Percentiles rank a stretch among this genome's conserved stretches.
Conservation (phyloP, 1,140 invertebrate species). For the Solenopsis fugax region DNA sequence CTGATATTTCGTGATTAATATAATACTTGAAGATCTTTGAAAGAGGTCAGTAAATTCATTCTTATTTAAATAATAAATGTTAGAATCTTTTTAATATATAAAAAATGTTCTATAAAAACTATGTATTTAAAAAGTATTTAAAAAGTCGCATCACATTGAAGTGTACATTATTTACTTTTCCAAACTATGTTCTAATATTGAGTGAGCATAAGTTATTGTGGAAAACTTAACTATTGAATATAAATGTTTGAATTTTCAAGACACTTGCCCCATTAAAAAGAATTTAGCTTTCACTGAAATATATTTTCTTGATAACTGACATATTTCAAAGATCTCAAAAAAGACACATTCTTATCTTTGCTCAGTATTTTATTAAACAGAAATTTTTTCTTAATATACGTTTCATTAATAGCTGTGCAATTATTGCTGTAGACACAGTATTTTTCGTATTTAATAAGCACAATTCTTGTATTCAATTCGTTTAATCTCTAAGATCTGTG, state of each 20-base stretch:
- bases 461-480: background rate
- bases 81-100: background rate
- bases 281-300: background rate
- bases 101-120: no score
- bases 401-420: constrained; percentile 25
- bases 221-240: background rate
- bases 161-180: background rate
- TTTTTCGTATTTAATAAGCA: background rate
- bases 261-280: constrained; percentile 2
- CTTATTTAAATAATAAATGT: background rate
- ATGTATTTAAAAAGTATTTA: background rate
- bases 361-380: constrained; percentile 14
- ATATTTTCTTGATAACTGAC: background rate
- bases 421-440: constrained; percentile 13
- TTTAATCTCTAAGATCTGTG: constrained; percentile 21
- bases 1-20: constrained; percentile 18
- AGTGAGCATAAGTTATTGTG: background rate
- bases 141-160: background rate
- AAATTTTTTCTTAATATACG: constrained; percentile 12
- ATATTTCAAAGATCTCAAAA: constrained; percentile 12
- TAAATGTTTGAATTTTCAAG: background rate
- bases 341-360: constrained; percentile 18
- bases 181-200: background rate
- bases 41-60: constrained; percentile 45
- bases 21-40: constrained; percentile 31